Evolutionary conservation across 2,113 vertebrate species (phyloP).

Genomic region (Carollia perspicillata): DNA sequence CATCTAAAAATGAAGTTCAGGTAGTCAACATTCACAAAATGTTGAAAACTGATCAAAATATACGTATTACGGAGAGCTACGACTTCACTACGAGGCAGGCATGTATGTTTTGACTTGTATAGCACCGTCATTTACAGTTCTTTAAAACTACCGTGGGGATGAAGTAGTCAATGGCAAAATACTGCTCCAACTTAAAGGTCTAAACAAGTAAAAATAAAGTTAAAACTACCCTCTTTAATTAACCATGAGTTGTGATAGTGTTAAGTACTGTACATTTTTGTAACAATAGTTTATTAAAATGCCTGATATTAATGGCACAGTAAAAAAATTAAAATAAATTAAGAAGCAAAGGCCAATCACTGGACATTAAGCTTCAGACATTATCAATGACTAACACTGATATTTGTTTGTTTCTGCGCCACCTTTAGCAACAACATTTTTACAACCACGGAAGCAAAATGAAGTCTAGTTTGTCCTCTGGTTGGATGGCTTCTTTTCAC

Average conservation of each 20-base stretch:
- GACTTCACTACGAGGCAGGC: slow-evolving; percentile 98
- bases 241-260: slow-evolving; percentile 82
- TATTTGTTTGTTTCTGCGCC: slow-evolving; percentile 78
- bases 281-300: slow-evolving; percentile 86
- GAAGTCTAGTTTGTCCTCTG: slow-evolving; percentile 79
- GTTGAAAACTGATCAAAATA: slow-evolving; percentile 93
- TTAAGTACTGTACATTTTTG: slow-evolving; percentile 90
- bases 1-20: slow-evolving; percentile 94
- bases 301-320: slow-evolving; percentile 93
- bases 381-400: slow-evolving; percentile 91
- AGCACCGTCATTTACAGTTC: slow-evolving; percentile 97
- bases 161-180: slow-evolving; percentile 93
- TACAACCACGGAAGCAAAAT: slow-evolving; percentile 90
- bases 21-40: slow-evolving; percentile 98
- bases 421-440: slow-evolving; percentile 80
- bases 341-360: slow-evolving; percentile 96
- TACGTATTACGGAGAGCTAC: slow-evolving; percentile 92
- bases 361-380: slow-evolving; percentile 94
- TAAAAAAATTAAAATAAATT: slow-evolving; percentile 95
- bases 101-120: slow-evolving; percentile 91
- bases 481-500: slow-evolving; percentile 81
- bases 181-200: slow-evolving; percentile 88
- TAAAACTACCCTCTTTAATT: slow-evolving; percentile 84
- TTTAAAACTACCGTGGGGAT: slow-evolving; percentile 96
- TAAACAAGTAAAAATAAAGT: slow-evolving; percentile 87